Evolutionary conservation across 2,113 vertebrate genomes (phyloP).

Genomic region (Erythrocercus mccallii): DNA sequence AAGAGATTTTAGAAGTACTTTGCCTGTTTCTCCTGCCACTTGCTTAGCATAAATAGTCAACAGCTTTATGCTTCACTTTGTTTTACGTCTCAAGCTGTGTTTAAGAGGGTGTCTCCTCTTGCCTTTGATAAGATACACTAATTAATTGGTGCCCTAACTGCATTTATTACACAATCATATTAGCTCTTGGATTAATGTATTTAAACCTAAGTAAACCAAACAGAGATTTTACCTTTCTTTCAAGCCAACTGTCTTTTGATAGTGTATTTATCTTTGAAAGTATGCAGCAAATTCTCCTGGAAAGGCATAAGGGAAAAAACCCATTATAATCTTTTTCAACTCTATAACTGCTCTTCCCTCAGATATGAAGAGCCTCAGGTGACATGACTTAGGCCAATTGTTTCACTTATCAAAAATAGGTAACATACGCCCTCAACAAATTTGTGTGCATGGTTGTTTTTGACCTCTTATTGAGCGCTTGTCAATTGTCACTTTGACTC

Average conservation of each 20-base stretch:
- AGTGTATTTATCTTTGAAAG: constrained; percentile 44
- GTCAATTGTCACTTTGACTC: constrained; percentile 64
- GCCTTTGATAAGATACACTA: background rate
- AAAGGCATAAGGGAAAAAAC: constrained; percentile 2
- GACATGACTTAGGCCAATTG: constrained; percentile 53
- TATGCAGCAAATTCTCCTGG: background rate
- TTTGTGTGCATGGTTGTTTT: constrained; percentile 31
- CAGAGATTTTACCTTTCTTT: background rate
- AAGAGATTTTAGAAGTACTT: background rate
- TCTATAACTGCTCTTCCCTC: background rate
- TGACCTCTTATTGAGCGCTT: constrained; percentile 58
- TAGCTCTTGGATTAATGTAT: background rate
- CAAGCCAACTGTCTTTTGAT: background rate
- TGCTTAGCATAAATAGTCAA: background rate
- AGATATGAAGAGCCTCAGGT: constrained; percentile 37
- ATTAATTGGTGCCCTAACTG: background rate
- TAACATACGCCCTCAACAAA: constrained; percentile 62
- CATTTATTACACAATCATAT: background rate
- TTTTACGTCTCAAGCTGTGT: background rate
- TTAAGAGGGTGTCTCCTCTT: background rate
- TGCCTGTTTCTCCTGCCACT: background rate
- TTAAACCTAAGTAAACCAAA: constrained; percentile 19
- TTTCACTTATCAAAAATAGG: constrained; percentile 64
- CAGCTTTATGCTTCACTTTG: background rate
- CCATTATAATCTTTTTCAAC: constrained; percentile 52